phyloP scores from a whole-genome alignment of 2,797 vertebrate genomes.

The Manis pentadactyla region DNA sequence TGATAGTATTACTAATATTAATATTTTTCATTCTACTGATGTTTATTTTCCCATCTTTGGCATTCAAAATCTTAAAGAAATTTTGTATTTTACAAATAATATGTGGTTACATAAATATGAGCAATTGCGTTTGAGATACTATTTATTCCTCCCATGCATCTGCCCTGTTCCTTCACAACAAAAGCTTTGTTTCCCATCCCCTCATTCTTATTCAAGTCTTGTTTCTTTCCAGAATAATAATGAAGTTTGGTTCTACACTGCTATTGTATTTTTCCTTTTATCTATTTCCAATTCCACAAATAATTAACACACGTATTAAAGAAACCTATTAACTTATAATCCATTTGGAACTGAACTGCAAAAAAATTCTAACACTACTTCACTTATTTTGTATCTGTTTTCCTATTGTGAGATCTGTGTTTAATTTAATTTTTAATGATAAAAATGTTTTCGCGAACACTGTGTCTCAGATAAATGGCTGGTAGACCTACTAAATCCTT shows the following conservation, averaged over 20 bases:
- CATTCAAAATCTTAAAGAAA: neutral
- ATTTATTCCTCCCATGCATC: neutral
- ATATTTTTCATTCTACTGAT: neutral
- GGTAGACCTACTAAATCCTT: slow-evolving; percentile 16
- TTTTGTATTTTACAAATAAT: neutral
- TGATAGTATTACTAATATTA: neutral
- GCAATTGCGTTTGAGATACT: neutral
- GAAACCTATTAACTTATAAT: neutral
- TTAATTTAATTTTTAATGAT: slow-evolving; percentile 39
- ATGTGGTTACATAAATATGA: neutral
- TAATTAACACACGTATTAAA: neutral
- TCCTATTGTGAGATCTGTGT: neutral
- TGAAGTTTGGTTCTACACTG: neutral
- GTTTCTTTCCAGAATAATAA: neutral
- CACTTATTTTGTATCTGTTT: neutral
- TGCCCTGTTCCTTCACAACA: neutral
- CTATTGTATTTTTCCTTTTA: neutral
- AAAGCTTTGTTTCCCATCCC: neutral
- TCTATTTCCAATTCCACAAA: slow-evolving; percentile 39
- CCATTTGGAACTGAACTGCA: neutral
- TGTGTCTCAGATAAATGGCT: slow-evolving; percentile 37
- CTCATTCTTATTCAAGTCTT: neutral
- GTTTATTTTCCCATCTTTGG: neutral
- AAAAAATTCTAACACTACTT: neutral
- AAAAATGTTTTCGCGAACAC: neutral